These are phyloP conservation scores for Trisateles emortualis DNA, from an alignment of 2,888 invertebrate species.

Conservation along the genomic window DNA sequence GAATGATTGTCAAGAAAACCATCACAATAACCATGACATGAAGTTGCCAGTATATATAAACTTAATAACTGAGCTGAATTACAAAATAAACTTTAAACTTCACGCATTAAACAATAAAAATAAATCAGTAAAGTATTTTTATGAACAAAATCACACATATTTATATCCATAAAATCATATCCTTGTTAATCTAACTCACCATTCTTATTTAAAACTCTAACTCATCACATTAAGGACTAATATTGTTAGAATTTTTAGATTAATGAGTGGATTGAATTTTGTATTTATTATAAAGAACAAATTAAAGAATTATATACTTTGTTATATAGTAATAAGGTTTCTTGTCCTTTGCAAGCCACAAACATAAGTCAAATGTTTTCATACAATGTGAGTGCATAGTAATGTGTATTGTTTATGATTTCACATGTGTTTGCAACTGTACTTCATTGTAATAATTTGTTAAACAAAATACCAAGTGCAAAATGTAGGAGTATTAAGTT, in stretches of 20 bases:
- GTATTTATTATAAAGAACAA: too few relatives aligned
- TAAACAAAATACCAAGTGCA: constrained; percentile 7
- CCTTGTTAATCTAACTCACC: background rate
- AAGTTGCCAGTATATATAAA: background rate
- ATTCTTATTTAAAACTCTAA: background rate
- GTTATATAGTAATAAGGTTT: constrained; percentile 23
- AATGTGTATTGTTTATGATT: constrained; percentile 39
- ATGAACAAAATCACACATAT: background rate
- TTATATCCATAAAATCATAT: background rate
- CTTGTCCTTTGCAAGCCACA: constrained; percentile 32
- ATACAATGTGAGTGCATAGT: constrained; percentile 35
- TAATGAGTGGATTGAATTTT: background rate
- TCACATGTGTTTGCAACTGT: constrained; percentile 28
- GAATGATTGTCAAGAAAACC: too few relatives aligned
- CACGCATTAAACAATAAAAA: background rate
- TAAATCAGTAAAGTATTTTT: background rate
- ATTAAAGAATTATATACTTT: constrained; percentile 29
- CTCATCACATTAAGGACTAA: background rate
- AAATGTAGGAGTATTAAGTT: constrained; percentile 5
- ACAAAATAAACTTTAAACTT: background rate
- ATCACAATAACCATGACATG: too few relatives aligned
- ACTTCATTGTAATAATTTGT: constrained; percentile 27
- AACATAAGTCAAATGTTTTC: constrained; percentile 34
- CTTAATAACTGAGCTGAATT: background rate
- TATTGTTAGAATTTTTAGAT: background rate